Evolutionary conservation across 2,797 vertebrate genomes (phyloP).

Genomic region (Karalla daura): DNA sequence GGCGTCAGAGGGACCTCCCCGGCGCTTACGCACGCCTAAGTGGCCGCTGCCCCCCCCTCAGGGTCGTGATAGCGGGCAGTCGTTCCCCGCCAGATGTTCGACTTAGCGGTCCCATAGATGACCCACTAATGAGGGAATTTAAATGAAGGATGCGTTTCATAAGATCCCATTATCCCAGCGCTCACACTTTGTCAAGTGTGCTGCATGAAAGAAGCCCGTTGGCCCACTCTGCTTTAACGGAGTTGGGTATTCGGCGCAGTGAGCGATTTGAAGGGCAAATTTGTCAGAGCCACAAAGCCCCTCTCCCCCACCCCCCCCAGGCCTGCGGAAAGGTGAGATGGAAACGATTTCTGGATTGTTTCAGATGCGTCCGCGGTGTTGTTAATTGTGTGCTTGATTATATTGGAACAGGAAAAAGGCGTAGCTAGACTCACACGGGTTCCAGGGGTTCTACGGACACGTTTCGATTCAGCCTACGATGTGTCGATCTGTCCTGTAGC

Average conservation of each 20-base stretch:
- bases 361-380: not conserved
- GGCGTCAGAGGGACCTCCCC: not conserved
- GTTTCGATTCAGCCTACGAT: not conserved
- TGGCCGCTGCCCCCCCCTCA: not conserved
- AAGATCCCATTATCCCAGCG: conserved; percentile 14
- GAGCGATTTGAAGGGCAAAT: not conserved
- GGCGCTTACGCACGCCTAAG: conserved; percentile 3
- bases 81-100: not conserved
- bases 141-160: conserved; percentile 40
- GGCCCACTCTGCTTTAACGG: not conserved
- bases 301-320: too few relatives aligned
- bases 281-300: not conserved
- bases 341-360: not conserved
- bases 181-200: not conserved
- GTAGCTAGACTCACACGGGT: not conserved
- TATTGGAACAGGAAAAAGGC: not conserved
- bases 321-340: conserved; percentile 3
- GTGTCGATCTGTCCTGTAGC: too few relatives aligned
- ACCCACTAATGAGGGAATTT: conserved; percentile 29
- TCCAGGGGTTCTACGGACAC: not conserved
- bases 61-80: not conserved
- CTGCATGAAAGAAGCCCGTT: not conserved
- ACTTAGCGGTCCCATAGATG: conserved; percentile 5
- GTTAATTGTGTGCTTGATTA: not conserved
- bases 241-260: not conserved